A percentile compares a stretch with the other conserved stretches of the same genome.
Evolutionary conservation across 2,113 vertebrate genomes (phyloP).

Genomic region (Otis tarda): DNA sequence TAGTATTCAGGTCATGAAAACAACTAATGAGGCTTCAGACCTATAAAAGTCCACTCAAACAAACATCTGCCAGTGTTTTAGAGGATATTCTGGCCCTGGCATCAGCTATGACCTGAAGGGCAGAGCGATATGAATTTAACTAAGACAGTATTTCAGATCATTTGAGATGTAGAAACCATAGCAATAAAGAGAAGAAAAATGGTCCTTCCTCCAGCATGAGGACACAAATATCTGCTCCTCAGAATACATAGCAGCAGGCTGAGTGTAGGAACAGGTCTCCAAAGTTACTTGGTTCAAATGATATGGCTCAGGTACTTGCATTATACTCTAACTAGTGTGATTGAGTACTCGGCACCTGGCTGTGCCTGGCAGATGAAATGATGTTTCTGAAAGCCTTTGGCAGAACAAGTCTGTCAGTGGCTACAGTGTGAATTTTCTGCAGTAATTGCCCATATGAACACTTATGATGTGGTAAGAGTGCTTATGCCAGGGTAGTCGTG

Average conservation of each 20-base stretch:
- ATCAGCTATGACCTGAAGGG: slow-evolving; percentile 54
- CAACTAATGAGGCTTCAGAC: slow-evolving; percentile 68
- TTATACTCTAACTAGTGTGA: not conserved
- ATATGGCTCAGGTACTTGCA: not conserved
- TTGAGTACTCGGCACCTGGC: not conserved
- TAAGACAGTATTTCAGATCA: slow-evolving; percentile 25
- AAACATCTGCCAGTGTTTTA: slow-evolving; percentile 61
- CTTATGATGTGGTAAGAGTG: no score
- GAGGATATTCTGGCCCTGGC: slow-evolving; percentile 29
- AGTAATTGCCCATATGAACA: not conserved
- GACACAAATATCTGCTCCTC: not conserved
- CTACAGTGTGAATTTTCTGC: not conserved
- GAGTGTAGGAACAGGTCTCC: not conserved
- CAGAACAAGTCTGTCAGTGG: not conserved
- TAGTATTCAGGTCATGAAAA: slow-evolving; percentile 58
- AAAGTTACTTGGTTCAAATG: not conserved
- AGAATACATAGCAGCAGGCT: not conserved
- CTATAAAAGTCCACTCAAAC: slow-evolving; percentile 60
- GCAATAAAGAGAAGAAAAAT: slow-evolving; percentile 15
- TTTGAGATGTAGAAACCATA: not conserved
- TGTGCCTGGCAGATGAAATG: not conserved
- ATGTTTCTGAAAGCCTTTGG: not conserved
- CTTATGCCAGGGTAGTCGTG: not conserved
- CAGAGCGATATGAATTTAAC: slow-evolving; percentile 30
- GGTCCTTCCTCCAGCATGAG: not conserved